A percentile compares a stretch with the other conserved stretches of the same genome.
Evolutionary conservation across 2,888 invertebrate genomes (phyloP).

Genomic region (Epinotia bilunana): DNA sequence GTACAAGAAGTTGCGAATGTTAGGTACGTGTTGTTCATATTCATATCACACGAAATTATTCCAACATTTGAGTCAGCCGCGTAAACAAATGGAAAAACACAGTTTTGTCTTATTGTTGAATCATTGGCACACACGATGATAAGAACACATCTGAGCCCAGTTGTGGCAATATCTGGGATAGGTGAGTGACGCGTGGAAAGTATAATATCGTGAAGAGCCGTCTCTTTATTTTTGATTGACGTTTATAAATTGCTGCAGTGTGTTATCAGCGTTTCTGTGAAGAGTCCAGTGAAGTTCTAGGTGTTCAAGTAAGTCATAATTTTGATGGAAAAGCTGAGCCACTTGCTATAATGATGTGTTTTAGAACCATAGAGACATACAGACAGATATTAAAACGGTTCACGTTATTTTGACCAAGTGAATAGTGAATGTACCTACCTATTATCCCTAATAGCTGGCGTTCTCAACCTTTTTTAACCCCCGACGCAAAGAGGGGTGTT

Average conservation of each 20-base stretch:
- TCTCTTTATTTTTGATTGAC: neutral
- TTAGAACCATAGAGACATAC: no score
- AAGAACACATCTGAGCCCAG: constrained; percentile 8
- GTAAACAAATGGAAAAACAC: constrained; percentile 24
- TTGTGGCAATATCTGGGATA: neutral
- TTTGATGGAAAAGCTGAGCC: no score
- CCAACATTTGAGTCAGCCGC: constrained; percentile 4
- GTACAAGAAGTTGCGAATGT: neutral
- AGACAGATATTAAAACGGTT: no score
- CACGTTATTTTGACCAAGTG: no score
- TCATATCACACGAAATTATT: constrained; percentile 3
- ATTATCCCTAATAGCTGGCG: no score
- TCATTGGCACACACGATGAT: neutral
- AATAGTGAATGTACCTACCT: no score
- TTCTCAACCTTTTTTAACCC: no score
- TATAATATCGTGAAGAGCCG: neutral
- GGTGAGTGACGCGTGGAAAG: constrained; percentile 7
- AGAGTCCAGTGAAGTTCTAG: neutral
- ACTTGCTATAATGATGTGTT: no score
- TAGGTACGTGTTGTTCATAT: neutral
- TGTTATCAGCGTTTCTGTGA: neutral
- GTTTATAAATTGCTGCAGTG: neutral
- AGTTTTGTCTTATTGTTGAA: constrained; percentile 4
- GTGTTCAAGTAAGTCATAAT: neutral
- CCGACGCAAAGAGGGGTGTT: no score